A percentile compares a stretch with the other conserved stretches of the same genome.
Evolutionary conservation across 2,888 invertebrate species (phyloP).

Genomic region (Lamellibrachia columna): DNA sequence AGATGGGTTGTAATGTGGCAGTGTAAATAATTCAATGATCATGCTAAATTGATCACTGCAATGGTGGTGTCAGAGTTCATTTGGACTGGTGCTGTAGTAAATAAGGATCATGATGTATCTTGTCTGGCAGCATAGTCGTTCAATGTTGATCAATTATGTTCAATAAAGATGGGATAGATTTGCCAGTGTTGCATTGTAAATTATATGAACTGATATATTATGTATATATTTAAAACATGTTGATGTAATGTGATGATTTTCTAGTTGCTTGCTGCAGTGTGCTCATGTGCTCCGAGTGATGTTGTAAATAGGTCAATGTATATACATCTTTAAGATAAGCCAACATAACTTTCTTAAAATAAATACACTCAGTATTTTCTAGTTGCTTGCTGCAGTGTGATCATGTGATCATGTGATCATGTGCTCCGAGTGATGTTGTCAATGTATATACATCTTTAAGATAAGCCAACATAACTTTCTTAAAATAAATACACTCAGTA

Average conservation of each 20-base stretch:
- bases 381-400: not conserved
- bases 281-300: not conserved
- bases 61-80: too few species aligned
- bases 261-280: too few species aligned
- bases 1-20: not conserved
- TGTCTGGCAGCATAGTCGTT: not conserved
- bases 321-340: not conserved
- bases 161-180: too few species aligned
- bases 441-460: not conserved
- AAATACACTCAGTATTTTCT: too few species aligned
- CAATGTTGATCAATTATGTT: not conserved
- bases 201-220: too few species aligned
- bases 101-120: too few species aligned
- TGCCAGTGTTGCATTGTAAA: too few species aligned
- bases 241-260: not conserved
- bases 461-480: not conserved
- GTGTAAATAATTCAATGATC: too few species aligned
- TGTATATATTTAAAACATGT: too few species aligned
- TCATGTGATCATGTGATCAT: not conserved
- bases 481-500: not conserved
- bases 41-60: not conserved
- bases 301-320: not conserved
- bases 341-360: too few species aligned
- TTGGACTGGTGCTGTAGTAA: too few species aligned
- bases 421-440: not conserved